Evolutionary conservation across 2,888 invertebrate species (phyloP).

Genomic region (Beris morrisii): DNA sequence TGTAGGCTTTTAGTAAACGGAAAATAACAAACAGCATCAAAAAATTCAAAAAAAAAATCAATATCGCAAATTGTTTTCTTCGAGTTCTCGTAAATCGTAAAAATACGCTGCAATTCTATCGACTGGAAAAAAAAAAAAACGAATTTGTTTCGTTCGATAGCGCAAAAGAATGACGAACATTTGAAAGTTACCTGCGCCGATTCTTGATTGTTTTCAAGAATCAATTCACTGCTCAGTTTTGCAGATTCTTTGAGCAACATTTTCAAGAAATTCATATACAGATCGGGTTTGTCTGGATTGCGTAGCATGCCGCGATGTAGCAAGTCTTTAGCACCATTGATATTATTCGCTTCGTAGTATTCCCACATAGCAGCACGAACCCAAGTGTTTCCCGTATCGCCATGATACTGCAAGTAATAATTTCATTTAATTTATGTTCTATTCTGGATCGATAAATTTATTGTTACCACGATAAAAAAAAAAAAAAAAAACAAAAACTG

Average conservation of each 20-base stretch:
- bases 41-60: constrained; percentile 62
- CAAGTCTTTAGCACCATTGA: constrained; percentile 69
- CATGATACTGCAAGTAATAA: constrained; percentile 65
- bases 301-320: constrained; percentile 75
- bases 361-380: constrained; percentile 79
- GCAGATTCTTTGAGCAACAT: constrained; percentile 51
- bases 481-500: too few species aligned
- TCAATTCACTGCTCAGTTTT: constrained; percentile 46
- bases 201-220: constrained; percentile 55
- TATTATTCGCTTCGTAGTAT: constrained; percentile 67
- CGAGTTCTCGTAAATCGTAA: constrained; percentile 65
- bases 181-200: constrained; percentile 39
- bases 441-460: too few species aligned
- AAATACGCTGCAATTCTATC: constrained; percentile 60
- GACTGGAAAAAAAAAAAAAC: constrained; percentile 41
- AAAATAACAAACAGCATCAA: constrained; percentile 63
- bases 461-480: not conserved
- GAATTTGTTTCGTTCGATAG: not conserved
- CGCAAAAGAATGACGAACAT: not conserved
- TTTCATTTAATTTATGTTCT: too few species aligned
- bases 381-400: constrained; percentile 76
- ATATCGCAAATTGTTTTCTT: constrained; percentile 61
- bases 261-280: constrained; percentile 72
- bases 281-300: constrained; percentile 67
- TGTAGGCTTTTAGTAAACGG: constrained; percentile 63